phyloP scores from a whole-genome alignment of 53 echinoderm and acorn worm genomes.

The Stichopus horrens region DNA sequence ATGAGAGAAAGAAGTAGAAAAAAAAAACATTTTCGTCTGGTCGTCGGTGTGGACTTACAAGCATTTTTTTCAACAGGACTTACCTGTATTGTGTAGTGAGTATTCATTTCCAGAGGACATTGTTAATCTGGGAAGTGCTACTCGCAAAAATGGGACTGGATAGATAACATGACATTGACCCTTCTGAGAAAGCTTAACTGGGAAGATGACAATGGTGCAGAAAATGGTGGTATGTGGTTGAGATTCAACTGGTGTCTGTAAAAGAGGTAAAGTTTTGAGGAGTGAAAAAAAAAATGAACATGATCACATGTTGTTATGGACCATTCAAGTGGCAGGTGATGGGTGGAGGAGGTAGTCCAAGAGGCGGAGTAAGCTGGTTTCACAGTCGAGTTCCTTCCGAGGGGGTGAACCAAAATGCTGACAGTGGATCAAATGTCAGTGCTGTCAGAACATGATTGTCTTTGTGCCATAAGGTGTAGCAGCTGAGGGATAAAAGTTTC shows the following conservation, averaged over 20 bases:
- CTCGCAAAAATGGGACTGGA: conserved; percentile 1
- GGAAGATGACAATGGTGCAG: conserved; percentile 19
- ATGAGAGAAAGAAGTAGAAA: neutral
- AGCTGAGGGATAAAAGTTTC: too few species aligned
- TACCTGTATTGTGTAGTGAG: neutral
- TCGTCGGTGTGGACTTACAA: neutral
- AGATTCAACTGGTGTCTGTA: neutral
- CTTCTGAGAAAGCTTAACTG: neutral
- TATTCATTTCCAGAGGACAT: neutral
- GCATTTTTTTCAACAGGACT: neutral
- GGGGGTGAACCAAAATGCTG: too few species aligned
- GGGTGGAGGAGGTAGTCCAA: too few species aligned
- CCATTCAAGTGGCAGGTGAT: too few species aligned
- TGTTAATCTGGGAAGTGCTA: neutral
- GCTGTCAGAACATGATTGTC: too few species aligned
- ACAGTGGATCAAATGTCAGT: too few species aligned
- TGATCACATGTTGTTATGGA: too few species aligned
- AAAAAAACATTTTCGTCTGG: neutral
- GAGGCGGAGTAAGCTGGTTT: too few species aligned
- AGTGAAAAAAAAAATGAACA: neutral
- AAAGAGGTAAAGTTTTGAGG: neutral
- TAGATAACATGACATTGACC: conserved; percentile 1
- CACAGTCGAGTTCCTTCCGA: too few species aligned
- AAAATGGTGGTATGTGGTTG: conserved; percentile 30
- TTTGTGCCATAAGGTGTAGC: too few species aligned